These are phyloP conservation scores for Coelinius sp. DNA, from an alignment of 2,888 invertebrate species.

Conservation along the genomic window DNA sequence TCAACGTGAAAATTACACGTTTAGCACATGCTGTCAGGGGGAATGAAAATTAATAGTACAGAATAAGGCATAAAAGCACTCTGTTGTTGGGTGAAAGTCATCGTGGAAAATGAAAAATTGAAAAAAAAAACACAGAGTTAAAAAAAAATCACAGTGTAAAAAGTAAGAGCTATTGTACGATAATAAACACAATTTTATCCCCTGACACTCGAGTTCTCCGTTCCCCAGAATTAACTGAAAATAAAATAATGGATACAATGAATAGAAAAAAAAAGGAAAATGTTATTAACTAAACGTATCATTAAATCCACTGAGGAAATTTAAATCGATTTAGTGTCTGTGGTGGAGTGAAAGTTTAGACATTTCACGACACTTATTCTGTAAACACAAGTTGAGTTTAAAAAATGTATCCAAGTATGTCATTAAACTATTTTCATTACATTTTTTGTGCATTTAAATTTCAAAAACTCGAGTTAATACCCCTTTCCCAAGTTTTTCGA, in stretches of 20 bases:
- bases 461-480: neutral
- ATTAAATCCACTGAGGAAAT: slow-evolving; percentile 12
- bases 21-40: neutral
- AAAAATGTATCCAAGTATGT: slow-evolving; percentile 2
- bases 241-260: neutral
- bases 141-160: neutral
- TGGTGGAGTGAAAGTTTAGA: slow-evolving; percentile 10
- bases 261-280: neutral
- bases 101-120: neutral
- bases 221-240: neutral
- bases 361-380: neutral
- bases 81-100: slow-evolving; percentile 7
- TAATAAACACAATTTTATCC: slow-evolving; percentile 13
- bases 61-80: neutral
- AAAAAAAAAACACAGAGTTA: neutral
- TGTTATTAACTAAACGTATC: slow-evolving; percentile 5
- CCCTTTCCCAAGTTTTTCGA: no score
- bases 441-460: neutral
- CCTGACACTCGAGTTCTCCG: neutral
- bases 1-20: slow-evolving; percentile 21
- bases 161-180: neutral
- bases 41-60: neutral
- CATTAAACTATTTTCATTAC: neutral
- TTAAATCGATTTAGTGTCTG: slow-evolving; percentile 19
- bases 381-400: neutral